Evolutionary conservation across 2,888 invertebrate genomes (phyloP), one percentile per base, ranked within the genome.

Genomic region (Drosophila lacicola): DNA sequence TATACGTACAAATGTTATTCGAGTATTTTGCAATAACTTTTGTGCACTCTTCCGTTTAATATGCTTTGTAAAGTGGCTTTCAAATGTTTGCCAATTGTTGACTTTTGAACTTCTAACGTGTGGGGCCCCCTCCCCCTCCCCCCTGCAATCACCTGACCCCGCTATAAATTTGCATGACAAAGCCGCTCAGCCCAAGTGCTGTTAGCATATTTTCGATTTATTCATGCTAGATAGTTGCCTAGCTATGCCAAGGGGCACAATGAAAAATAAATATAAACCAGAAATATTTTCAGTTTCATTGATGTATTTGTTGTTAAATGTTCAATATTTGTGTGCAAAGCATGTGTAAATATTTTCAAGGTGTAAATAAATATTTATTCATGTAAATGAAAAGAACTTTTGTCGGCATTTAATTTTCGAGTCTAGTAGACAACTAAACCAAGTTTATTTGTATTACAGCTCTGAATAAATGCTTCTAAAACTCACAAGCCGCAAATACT

Each of bases 131-230:
- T 3, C 9, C 34, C n/a, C 17, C 25, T 25, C 41, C 19, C 37
- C n/a, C 36, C 6, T 11, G 9, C 29, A 21, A 25, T 13, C 56
- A 29, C 61, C 19, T 41, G 21, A 50, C 9, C 49, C 45, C 17
- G 25, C 13, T 29, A 60, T 54, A 69, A 78, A 82, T 82, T 84
- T 84, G 72, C 85, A 82, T 82, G 54, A 78, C 82, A 82, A 85
- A 76, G 78, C 78, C 66, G 69, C 66, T 78, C 72, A 82, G 65
- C 57, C 62, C 66, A 70, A 73, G 70, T 58, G 77, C 60, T 68
- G 70, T 65, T 65, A 71, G 71, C 69, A 75, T 72, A 70, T 70
- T 72, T 71, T 54, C 57, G 49, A 62, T 70, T 54, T 78, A 82
- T 80, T 74, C 75, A 82, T 74, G 75, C 63, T 69, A 65, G 70